Percentiles rank a stretch among this genome's conserved stretches.
These are phyloP conservation scores for Zaprionus ornatus DNA, from an alignment of 1,140 invertebrate genomes.

Conservation along the genomic window DNA sequence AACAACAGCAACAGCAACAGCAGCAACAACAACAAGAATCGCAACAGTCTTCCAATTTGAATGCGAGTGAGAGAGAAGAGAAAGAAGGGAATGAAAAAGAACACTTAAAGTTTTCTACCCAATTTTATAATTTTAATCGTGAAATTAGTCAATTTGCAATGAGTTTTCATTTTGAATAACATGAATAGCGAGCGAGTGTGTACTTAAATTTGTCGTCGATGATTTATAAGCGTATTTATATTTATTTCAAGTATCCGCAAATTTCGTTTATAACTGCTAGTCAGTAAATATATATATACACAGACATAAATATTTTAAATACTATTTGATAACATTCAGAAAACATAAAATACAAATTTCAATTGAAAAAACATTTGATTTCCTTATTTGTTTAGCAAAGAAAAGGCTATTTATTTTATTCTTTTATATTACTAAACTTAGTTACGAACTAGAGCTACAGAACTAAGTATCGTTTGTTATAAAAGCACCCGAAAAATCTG, in stretches of 20 bases:
- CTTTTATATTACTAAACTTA: slow-evolving; percentile 8
- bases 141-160: slow-evolving; percentile 63
- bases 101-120: slow-evolving; percentile 31
- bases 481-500: slow-evolving; percentile 41
- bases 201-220: slow-evolving; percentile 52
- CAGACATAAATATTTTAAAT: slow-evolving; percentile 10
- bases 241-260: slow-evolving; percentile 61
- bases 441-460: not conserved
- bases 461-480: slow-evolving; percentile 23
- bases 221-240: slow-evolving; percentile 48
- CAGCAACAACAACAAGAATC: slow-evolving; percentile 62
- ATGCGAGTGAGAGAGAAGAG: slow-evolving; percentile 21
- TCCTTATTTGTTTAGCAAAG: slow-evolving; percentile 66
- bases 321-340: slow-evolving; percentile 52
- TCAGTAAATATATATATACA: slow-evolving; percentile 65
- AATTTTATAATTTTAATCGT: slow-evolving; percentile 52
- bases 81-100: not conserved
- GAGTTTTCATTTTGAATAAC: slow-evolving; percentile 45
- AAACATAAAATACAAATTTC: slow-evolving; percentile 42
- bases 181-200: slow-evolving; percentile 40
- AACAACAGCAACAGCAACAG: slow-evolving; percentile 74
- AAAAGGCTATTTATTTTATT: slow-evolving; percentile 76
- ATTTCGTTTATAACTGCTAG: slow-evolving; percentile 75
- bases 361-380: slow-evolving; percentile 41
- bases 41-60: slow-evolving; percentile 80